Evolutionary conservation across 2,888 invertebrate genomes (phyloP).

Genomic region (Hybos culiciformis): DNA sequence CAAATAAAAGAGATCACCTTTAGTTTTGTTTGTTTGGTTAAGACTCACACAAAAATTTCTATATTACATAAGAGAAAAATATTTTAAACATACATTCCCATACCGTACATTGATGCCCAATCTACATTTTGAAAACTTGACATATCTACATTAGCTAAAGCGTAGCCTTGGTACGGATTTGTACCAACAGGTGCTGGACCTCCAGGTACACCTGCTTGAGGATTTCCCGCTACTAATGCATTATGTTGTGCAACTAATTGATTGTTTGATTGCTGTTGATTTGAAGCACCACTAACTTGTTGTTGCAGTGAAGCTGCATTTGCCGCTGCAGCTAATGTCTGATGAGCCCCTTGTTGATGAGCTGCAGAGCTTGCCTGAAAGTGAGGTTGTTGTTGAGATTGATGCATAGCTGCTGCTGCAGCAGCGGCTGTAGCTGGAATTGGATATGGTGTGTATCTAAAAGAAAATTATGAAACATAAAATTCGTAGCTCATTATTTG

Average conservation of each 20-base stretch:
- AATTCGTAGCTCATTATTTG: not conserved
- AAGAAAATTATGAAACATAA: slow-evolving; percentile 16
- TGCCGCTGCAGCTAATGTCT: slow-evolving; percentile 25
- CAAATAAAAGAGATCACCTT: too few relatives aligned
- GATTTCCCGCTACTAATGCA: slow-evolving; percentile 26
- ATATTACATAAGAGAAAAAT: too few relatives aligned
- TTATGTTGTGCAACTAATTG: slow-evolving; percentile 38
- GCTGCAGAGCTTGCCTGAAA: slow-evolving; percentile 17
- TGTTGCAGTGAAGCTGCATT: slow-evolving; percentile 13
- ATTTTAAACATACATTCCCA: slow-evolving; percentile 71
- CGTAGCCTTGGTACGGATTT: slow-evolving; percentile 62
- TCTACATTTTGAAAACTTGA: slow-evolving; percentile 83
- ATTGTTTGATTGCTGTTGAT: slow-evolving; percentile 26
- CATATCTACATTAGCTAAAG: slow-evolving; percentile 81
- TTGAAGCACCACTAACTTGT: slow-evolving; percentile 12
- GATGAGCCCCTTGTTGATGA: slow-evolving; percentile 27
- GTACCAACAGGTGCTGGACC: slow-evolving; percentile 50
- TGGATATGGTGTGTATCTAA: slow-evolving; percentile 51
- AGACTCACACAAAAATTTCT: too few relatives aligned
- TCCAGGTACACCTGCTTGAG: slow-evolving; percentile 46
- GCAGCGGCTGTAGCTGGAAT: slow-evolving; percentile 42
- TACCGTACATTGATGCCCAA: slow-evolving; percentile 84
- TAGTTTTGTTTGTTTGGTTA: too few relatives aligned
- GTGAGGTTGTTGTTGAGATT: slow-evolving; percentile 20
- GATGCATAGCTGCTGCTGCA: slow-evolving; percentile 32